Conservation (phyloP, 2,888 invertebrate species). For the Platycnemis pennipes region DNA sequence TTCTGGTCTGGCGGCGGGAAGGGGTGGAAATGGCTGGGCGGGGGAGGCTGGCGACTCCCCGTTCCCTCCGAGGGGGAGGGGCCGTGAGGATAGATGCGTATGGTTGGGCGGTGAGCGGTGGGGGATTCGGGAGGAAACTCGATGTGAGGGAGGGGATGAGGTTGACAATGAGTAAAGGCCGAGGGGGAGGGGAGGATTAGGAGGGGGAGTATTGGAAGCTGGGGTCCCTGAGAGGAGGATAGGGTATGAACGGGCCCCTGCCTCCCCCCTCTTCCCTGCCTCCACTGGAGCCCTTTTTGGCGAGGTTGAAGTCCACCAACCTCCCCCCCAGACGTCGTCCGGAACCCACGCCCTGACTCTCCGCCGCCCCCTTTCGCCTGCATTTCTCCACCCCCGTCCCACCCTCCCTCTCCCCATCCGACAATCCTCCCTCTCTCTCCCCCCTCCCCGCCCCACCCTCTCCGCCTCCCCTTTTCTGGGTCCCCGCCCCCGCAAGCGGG, state of each 20-base stretch:
- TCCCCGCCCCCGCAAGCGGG: not conserved
- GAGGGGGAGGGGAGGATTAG: not conserved
- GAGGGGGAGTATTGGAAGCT: not conserved
- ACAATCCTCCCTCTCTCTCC: not conserved
- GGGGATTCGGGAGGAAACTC: not conserved
- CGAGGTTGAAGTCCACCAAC: slow-evolving; percentile 56
- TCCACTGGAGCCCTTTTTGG: not conserved
- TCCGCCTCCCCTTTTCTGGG: not conserved
- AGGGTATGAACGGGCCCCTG: not conserved
- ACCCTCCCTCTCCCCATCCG: not conserved
- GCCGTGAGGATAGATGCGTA: not conserved
- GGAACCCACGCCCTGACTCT: not conserved
- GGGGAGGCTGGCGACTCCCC: not conserved
- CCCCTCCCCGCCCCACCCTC: not conserved
- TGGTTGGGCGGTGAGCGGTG: not conserved
- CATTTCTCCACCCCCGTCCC: not conserved
- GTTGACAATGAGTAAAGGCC: not conserved
- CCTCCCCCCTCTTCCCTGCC: not conserved
- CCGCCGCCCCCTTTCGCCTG: not conserved
- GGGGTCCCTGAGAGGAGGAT: not conserved
- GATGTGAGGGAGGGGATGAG: not conserved
- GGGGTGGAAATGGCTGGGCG: not conserved
- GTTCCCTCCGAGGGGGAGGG: not conserved
- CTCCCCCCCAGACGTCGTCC: slow-evolving; percentile 4
- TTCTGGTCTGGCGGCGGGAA: not conserved